Conservation (phyloP, 2,888 invertebrate genomes). For the Ceriagrion tenellum region DNA sequence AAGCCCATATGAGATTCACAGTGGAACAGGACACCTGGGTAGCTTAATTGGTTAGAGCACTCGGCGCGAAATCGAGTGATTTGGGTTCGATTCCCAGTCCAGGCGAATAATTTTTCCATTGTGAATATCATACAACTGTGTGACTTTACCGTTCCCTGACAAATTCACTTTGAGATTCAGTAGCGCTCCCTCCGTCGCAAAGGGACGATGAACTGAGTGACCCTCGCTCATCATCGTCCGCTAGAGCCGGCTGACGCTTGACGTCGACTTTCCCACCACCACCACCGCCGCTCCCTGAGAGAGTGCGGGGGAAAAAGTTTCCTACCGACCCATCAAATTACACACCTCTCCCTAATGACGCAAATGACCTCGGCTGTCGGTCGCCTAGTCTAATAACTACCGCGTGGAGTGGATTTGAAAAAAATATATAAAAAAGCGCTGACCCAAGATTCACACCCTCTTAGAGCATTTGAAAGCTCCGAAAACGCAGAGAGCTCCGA, state of each 20-base stretch:
- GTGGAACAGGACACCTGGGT: too few relatives aligned
- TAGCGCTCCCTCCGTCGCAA: not conserved
- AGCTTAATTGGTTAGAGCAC: too few relatives aligned
- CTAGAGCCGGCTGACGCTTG: not conserved
- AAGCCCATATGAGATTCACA: too few relatives aligned
- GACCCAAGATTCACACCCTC: not conserved
- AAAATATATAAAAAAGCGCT: not conserved
- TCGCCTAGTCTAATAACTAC: not conserved
- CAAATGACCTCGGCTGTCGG: slow-evolving; percentile 6
- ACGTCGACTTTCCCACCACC: not conserved
- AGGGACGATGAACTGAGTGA: not conserved
- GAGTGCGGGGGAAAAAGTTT: not conserved
- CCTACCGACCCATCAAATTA: not conserved
- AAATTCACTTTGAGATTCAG: not conserved
- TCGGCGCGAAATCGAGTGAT: too few relatives aligned
- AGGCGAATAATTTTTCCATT: too few relatives aligned
- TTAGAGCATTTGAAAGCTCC: not conserved
- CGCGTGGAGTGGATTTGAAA: not conserved
- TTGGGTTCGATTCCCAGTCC: too few relatives aligned
- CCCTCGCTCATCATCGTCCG: not conserved
- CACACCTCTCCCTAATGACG: slow-evolving; percentile 7
- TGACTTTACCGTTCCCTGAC: too few relatives aligned
- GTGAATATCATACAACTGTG: too few relatives aligned
- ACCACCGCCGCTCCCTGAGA: not conserved
- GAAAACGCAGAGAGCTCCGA: not conserved